Conservation (phyloP, 2,797 vertebrate species). For the Siniperca undulata region DNA sequence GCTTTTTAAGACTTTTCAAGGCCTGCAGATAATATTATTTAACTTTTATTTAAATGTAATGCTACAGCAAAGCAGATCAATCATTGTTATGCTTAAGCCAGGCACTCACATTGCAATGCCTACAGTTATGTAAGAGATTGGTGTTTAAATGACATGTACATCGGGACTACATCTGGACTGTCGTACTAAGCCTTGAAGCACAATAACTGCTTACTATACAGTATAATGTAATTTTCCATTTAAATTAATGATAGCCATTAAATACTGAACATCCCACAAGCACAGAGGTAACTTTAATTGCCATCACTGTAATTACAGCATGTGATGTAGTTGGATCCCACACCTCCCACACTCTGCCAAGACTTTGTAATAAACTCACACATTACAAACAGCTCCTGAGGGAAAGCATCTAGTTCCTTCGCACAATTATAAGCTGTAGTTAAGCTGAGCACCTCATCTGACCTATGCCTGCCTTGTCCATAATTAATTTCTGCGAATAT, state of each 20-base stretch:
- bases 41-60: constrained; percentile 39
- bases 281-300: constrained; percentile 41
- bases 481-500: constrained; percentile 42
- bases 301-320: constrained; percentile 55
- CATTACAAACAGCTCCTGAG: constrained; percentile 41
- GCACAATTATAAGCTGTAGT: constrained; percentile 33
- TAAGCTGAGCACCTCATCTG: constrained; percentile 30
- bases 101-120: not conserved
- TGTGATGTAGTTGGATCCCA: constrained; percentile 46
- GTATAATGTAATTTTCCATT: constrained; percentile 33
- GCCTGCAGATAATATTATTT: constrained; percentile 19
- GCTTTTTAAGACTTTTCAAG: not conserved
- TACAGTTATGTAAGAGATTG: constrained; percentile 41
- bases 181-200: constrained; percentile 14
- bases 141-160: constrained; percentile 38
- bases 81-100: constrained; percentile 24
- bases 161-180: constrained; percentile 36
- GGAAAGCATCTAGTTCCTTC: constrained; percentile 17
- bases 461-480: not conserved
- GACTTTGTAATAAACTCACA: constrained; percentile 47
- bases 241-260: constrained; percentile 53
- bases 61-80: constrained; percentile 43
- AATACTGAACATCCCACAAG: constrained; percentile 44
- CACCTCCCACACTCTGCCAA: constrained; percentile 49
- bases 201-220: constrained; percentile 33